Conservation (phyloP, 2,113 vertebrate species). For the Antechinus flavipes region DNA sequence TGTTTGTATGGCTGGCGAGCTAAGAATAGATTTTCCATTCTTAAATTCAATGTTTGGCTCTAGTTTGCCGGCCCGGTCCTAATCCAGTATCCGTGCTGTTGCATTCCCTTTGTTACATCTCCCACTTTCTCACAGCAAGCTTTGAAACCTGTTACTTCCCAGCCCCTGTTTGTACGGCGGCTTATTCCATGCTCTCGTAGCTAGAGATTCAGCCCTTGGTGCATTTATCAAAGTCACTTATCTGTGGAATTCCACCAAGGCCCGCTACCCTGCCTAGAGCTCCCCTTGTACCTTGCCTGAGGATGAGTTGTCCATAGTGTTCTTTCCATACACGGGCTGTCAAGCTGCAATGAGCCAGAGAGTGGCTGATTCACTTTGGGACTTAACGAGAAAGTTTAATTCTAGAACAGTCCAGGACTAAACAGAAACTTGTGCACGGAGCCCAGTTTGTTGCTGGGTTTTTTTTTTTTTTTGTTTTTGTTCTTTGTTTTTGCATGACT, state of each 20-base stretch:
- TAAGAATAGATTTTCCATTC: not conserved
- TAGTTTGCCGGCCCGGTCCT: not conserved
- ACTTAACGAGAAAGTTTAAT: constrained; percentile 15
- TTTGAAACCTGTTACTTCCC: constrained; percentile 44
- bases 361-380: not conserved
- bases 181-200: constrained; percentile 21
- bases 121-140: not conserved
- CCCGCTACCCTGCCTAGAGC: not conserved
- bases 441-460: not conserved
- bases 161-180: constrained; percentile 61
- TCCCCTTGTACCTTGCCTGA: constrained; percentile 24
- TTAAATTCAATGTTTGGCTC: not conserved
- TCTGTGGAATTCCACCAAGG: constrained; percentile 34
- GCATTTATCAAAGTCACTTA: constrained; percentile 32
- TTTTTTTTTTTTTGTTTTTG: not conserved
- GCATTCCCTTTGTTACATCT: constrained; percentile 24
- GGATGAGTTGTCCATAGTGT: not conserved
- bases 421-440: not conserved
- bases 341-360: constrained; percentile 32
- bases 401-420: constrained; percentile 25
- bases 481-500: too few relatives aligned
- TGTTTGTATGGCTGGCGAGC: not conserved
- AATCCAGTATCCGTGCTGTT: not conserved
- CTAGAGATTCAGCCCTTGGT: constrained; percentile 48
- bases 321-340: not conserved